Base-by-base conservation (phyloP, 2,888 invertebrate species). In the Beris chalybata region DNA sequence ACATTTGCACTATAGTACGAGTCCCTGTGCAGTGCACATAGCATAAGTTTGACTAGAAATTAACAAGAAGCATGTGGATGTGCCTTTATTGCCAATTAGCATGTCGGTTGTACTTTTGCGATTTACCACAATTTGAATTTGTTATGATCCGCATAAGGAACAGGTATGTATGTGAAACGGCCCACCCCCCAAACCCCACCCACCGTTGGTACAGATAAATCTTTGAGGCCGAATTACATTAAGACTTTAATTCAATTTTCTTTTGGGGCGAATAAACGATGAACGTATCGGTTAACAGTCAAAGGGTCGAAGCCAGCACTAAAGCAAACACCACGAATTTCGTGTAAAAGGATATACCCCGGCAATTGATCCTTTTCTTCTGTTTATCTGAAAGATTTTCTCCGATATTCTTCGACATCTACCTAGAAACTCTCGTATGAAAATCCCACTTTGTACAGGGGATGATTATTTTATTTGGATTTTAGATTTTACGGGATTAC, bases 51-150 rank as follows among this genome's bases (percentile, higher is more conserved):
- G n/a, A 1, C 29, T n/a, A 30, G 53, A 30, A 29, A 30, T 30
- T n/a, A 53, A 30, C 31, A 29, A 61, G 32, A 52, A 61, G 47
- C 47, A 48, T 59, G 58, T 12, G 45, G 47, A 59, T 59, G 44
- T 59, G 47, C 58, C 31, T 59, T 59, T 59, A 59, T 59, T 59
- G 47, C 58, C 50, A 52, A 61, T 61, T 61, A 61, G 61, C 61
- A 61, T 50, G 61, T 50, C 61, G 53, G 31, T 31, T 29, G 50
- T 52, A 52, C 38, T 38, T 61, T 50, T 61, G 43, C 38, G 52
- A 61, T 61, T 61, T 61, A 61, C 61, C 61, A 31, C 52, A 38
- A 32, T 52, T 32, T n/a, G 50, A 52, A 50, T 61, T 7, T 61
- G 38, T 29, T 61, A 52, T 52, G 44, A 22, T 56, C 43, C 44